Percentiles rank a stretch among this genome's conserved stretches.
These are phyloP conservation scores for Redunca redunca DNA, from an alignment of 2,113 vertebrate species.

Conservation along the genomic window DNA sequence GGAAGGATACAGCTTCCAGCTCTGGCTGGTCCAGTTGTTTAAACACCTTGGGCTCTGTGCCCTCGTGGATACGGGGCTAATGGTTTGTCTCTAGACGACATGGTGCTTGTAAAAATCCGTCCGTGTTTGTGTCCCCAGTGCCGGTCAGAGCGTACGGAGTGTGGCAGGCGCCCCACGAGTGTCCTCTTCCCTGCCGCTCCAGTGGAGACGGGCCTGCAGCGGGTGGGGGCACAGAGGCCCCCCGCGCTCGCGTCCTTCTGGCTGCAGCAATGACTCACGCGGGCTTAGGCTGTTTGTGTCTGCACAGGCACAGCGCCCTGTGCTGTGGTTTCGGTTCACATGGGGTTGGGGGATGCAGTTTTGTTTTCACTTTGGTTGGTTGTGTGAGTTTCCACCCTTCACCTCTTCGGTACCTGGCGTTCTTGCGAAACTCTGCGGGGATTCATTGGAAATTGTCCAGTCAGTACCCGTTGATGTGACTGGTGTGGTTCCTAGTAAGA, in stretches of 20 bases:
- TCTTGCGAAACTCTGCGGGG: neutral
- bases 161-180: fast-evolving
- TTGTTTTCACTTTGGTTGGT: constrained; percentile 43
- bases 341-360: neutral
- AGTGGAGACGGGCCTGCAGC: neutral
- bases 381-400: constrained; percentile 17
- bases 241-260: too few species aligned
- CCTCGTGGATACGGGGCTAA: neutral
- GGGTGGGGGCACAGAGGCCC: neutral
- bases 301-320: neutral
- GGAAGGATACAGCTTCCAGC: neutral
- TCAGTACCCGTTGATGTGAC: fast-evolving
- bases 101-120: neutral
- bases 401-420: neutral
- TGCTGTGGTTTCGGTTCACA: constrained; percentile 50
- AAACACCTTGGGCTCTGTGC: neutral
- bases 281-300: neutral
- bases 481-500: neutral
- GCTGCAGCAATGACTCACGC: neutral
- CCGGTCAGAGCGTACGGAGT: neutral
- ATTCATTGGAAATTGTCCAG: neutral
- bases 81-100: neutral
- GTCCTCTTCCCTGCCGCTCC: neutral
- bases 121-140: too few species aligned
- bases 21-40: neutral